A percentile compares a stretch with the other conserved stretches of the same genome.
These are phyloP conservation scores for Oryzias melastigma DNA, from an alignment of 2,113 vertebrate genomes.

Conservation along the genomic window DNA sequence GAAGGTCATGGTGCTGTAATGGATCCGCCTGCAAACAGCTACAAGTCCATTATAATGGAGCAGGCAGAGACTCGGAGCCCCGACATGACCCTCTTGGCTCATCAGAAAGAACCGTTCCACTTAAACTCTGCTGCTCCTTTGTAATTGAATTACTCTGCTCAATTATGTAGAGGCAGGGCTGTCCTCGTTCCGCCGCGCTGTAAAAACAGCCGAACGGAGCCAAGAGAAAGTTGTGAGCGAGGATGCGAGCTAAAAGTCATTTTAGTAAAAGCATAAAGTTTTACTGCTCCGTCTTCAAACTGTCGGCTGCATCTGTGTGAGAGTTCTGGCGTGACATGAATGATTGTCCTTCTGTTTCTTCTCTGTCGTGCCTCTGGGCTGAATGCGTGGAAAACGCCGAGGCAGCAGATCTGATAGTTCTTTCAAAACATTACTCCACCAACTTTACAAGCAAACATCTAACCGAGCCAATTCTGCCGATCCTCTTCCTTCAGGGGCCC, in stretches of 20 bases:
- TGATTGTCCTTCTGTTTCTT: conserved; percentile 29
- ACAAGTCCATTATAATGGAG: neutral
- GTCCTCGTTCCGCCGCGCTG: conserved; percentile 65
- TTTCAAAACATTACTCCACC: conserved; percentile 30
- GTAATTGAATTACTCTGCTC: conserved; percentile 73
- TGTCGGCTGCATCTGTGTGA: conserved; percentile 35
- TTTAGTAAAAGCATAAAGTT: conserved; percentile 42
- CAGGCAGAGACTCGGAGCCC: conserved; percentile 36
- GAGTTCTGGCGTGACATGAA: conserved; percentile 21
- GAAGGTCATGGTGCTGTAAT: conserved; percentile 25
- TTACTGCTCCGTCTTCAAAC: conserved; percentile 28
- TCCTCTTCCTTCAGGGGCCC: conserved; percentile 39
- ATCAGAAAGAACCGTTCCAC: conserved; percentile 66
- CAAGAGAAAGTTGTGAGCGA: conserved; percentile 29
- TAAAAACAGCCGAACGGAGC: conserved; percentile 55
- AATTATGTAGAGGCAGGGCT: conserved; percentile 68
- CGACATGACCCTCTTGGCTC: conserved; percentile 50
- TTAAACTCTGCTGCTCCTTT: conserved; percentile 73
- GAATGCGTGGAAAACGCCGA: conserved; percentile 38
- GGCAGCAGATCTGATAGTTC: conserved; percentile 28
- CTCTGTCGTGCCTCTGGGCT: conserved; percentile 17
- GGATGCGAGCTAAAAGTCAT: conserved; percentile 29
- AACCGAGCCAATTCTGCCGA: conserved; percentile 35
- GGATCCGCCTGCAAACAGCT: conserved; percentile 15
- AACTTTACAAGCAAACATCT: conserved; percentile 48